Percentiles rank a stretch among this genome's conserved stretches.
phyloP scores from a whole-genome alignment of 2,113 vertebrate genomes.

The Aspidoscelis tigris region DNA sequence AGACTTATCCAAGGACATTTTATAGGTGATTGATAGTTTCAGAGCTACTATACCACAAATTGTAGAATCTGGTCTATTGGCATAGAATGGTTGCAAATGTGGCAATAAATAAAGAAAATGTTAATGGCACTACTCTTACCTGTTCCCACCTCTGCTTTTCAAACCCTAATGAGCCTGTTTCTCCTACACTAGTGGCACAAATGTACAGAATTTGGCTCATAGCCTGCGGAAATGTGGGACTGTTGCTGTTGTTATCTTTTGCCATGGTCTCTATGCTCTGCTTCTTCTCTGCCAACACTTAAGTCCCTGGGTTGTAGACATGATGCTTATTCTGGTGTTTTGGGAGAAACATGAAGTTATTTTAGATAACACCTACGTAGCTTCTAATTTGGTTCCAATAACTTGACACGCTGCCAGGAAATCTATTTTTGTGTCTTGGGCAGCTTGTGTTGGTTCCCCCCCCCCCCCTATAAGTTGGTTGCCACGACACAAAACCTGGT shows the following conservation, averaged over 20 bases:
- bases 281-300: slow-evolving; percentile 8
- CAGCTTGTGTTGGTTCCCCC: slow-evolving; percentile 47
- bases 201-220: neutral
- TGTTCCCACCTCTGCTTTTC: neutral
- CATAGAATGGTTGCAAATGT: neutral
- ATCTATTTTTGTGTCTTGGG: slow-evolving; percentile 57
- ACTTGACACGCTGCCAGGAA: slow-evolving; percentile 64
- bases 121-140: neutral
- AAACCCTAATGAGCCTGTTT: neutral
- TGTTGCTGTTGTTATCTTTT: neutral
- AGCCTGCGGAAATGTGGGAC: neutral
- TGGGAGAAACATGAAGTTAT: slow-evolving; percentile 57
- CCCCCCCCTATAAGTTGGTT: slow-evolving; percentile 44
- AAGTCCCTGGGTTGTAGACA: slow-evolving; percentile 39
- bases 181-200: neutral
- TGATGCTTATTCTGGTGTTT: slow-evolving; percentile 39
- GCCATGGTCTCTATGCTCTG: neutral
- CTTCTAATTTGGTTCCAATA: slow-evolving; percentile 54
- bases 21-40: neutral
- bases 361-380: slow-evolving; percentile 48
- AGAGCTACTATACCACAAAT: neutral
- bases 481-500: slow-evolving; percentile 39
- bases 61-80: neutral
- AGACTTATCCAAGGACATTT: neutral
- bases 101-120: neutral